Percentiles rank a stretch among this genome's conserved stretches.
phyloP scores from a whole-genome alignment of 2,797 vertebrate genomes.

The Melanotaenia boesemani region DNA sequence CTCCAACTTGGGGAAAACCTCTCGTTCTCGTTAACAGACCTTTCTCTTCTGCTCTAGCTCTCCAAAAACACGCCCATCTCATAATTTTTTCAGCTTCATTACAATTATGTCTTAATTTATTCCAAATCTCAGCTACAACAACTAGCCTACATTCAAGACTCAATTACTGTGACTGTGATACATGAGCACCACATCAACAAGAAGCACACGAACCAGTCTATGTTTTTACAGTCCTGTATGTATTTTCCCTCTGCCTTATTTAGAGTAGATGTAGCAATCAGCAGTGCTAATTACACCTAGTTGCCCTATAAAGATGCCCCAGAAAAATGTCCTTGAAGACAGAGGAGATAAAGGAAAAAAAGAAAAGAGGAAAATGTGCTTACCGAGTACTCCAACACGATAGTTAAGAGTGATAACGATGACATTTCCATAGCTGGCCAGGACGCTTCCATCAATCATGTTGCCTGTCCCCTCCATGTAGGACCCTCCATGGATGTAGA shows the following conservation, averaged over 20 bases:
- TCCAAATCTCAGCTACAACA: conserved; percentile 69
- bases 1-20: conserved; percentile 53
- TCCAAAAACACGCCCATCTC: conserved; percentile 64
- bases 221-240: conserved; percentile 35
- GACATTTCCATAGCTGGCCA: conserved; percentile 99
- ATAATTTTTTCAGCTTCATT: conserved; percentile 69
- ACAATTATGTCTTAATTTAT: conserved; percentile 78
- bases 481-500: conserved; percentile 98
- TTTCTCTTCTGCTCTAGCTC: conserved; percentile 49
- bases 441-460: conserved; percentile 98
- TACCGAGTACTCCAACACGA: conserved; percentile 97
- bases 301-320: conserved; percentile 72
- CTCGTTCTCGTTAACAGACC: conserved; percentile 49
- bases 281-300: conserved; percentile 67
- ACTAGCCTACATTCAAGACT: conserved; percentile 67
- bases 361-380: conserved; percentile 52
- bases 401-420: conserved; percentile 99
- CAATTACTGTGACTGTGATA: conserved; percentile 67
- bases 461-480: conserved; percentile 99
- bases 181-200: conserved; percentile 48
- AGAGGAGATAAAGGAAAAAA: conserved; percentile 2
- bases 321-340: conserved; percentile 74
- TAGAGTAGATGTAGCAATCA: conserved; percentile 64
- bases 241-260: conserved; percentile 37
- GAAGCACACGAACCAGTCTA: conserved; percentile 25